A percentile compares a stretch with the other conserved stretches of the same genome.
Evolutionary conservation across 2,888 invertebrate genomes (phyloP).

Genomic region (Drosophila rellima): DNA sequence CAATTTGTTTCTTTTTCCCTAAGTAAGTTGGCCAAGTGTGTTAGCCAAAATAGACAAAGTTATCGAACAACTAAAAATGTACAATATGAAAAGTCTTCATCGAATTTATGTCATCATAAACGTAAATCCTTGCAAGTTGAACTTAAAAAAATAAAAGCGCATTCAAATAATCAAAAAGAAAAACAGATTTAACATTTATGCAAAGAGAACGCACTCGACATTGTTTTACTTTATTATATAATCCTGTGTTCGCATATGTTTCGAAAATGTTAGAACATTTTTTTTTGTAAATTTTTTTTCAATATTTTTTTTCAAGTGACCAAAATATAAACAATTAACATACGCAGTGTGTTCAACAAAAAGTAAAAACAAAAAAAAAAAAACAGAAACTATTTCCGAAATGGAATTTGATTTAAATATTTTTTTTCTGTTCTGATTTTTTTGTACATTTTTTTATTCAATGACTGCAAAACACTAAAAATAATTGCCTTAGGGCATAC

Average conservation of each 20-base stretch:
- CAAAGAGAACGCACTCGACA: constrained; percentile 12
- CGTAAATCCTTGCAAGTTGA: constrained; percentile 55
- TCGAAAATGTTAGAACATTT: constrained; percentile 22
- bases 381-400: constrained; percentile 22
- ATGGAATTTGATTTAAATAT: constrained; percentile 30
- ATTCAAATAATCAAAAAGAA: constrained; percentile 8
- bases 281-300: constrained; percentile 56
- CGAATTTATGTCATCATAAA: constrained; percentile 14
- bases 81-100: constrained; percentile 15
- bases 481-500: constrained; percentile 64
- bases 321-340: constrained; percentile 31
- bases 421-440: constrained; percentile 47
- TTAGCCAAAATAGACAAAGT: constrained; percentile 34
- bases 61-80: constrained; percentile 22
- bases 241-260: constrained; percentile 44
- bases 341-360: constrained; percentile 34
- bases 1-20: constrained; percentile 86
- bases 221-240: constrained; percentile 52
- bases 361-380: constrained; percentile 7
- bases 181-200: constrained; percentile 20
- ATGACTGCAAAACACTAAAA: constrained; percentile 60
- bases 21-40: constrained; percentile 84
- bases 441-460: constrained; percentile 42
- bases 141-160: constrained; percentile 20
- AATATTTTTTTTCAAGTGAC: constrained; percentile 73